These are phyloP conservation scores for Dipus sagitta DNA, from an alignment of 2,797 vertebrate species.

Conservation along the genomic window DNA sequence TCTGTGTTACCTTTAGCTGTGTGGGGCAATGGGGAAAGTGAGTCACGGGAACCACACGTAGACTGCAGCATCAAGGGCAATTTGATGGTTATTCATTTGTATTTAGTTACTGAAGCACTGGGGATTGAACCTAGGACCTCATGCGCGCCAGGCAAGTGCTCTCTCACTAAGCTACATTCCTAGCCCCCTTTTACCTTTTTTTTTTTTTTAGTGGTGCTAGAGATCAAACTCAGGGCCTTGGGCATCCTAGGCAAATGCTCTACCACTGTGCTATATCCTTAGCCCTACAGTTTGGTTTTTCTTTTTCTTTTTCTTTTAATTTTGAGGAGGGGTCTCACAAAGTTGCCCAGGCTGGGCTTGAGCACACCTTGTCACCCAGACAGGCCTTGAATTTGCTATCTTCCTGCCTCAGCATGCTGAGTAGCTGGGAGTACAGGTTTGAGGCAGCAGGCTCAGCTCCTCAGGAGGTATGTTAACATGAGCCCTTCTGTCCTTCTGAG, in stretches of 20 bases:
- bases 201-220: no score
- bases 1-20: not conserved
- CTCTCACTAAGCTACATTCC: not conserved
- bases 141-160: not conserved
- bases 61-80: no score
- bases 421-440: no score
- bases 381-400: not conserved
- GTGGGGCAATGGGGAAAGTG: no score
- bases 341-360: not conserved
- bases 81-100: not conserved
- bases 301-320: not conserved
- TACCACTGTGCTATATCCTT: no score
- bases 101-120: not conserved
- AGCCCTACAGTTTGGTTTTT: no score
- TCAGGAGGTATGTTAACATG: not conserved
- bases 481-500: not conserved
- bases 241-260: no score
- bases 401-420: not conserved
- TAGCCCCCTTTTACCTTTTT: not conserved
- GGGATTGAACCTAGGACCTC: not conserved
- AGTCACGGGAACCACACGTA: accelerated
- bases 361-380: not conserved
- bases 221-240: no score
- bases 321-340: not conserved
- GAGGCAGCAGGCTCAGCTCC: not conserved